phyloP scores from a whole-genome alignment of 2,113 vertebrate species.

The Takifugu bimaculatus region DNA sequence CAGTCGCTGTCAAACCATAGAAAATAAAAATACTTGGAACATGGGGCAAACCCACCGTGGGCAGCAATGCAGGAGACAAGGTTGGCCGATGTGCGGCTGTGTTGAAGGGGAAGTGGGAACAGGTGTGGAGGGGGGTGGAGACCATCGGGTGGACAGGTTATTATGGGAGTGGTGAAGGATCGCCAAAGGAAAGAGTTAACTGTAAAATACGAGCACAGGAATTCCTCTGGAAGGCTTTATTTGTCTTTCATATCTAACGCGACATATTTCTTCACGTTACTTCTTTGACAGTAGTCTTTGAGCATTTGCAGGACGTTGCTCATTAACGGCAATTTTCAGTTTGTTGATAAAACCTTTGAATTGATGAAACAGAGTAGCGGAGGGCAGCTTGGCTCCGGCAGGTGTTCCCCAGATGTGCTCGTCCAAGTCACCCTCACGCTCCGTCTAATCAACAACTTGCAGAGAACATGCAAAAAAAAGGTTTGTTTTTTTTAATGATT shows the following conservation, averaged over 20 bases:
- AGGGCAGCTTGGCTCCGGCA: slow-evolving; percentile 43
- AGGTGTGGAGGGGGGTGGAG: neutral
- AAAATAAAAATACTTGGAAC: neutral
- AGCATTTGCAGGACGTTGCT: neutral
- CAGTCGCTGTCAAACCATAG: neutral
- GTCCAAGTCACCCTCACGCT: slow-evolving; percentile 29
- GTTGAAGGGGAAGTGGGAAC: neutral
- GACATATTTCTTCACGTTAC: too few species aligned
- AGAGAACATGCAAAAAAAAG: slow-evolving; percentile 28
- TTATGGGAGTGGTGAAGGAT: neutral
- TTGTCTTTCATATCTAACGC: too few species aligned
- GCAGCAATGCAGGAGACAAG: neutral
- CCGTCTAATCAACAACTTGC: slow-evolving; percentile 31
- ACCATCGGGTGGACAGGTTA: neutral
- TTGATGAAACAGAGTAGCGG: slow-evolving; percentile 31
- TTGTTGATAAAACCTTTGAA: slow-evolving; percentile 27
- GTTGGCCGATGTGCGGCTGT: neutral
- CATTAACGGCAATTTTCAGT: neutral
- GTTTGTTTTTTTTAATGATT: slow-evolving; percentile 13
- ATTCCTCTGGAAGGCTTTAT: too few species aligned
- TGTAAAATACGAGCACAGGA: neutral
- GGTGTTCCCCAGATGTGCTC: slow-evolving; percentile 56
- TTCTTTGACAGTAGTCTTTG: neutral
- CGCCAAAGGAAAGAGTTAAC: neutral
- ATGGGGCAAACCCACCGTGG: neutral